These are phyloP conservation scores for Pteromalus puparum DNA, from an alignment of 1,140 invertebrate species.

Conservation along the genomic window DNA sequence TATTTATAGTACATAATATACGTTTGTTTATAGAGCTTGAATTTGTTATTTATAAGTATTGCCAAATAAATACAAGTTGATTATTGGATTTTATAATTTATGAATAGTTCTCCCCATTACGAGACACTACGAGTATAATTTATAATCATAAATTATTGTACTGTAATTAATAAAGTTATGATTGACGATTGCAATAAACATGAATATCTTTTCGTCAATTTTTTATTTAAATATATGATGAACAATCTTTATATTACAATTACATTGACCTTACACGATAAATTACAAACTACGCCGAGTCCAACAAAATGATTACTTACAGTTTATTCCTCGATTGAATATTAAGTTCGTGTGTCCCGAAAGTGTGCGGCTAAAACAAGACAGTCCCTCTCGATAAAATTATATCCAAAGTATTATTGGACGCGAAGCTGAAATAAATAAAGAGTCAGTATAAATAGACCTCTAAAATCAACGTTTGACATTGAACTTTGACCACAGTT, in stretches of 20 bases:
- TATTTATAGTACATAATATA: constrained; percentile 51
- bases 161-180: neutral
- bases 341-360: too few species aligned
- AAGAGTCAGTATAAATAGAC: neutral
- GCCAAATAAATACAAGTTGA: constrained; percentile 67
- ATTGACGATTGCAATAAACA: neutral
- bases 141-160: neutral
- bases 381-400: too few species aligned
- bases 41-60: constrained; percentile 68
- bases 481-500: neutral
- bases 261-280: too few species aligned
- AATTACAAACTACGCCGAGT: too few species aligned
- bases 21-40: constrained; percentile 63
- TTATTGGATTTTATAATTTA: constrained; percentile 53
- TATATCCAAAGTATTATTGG: too few species aligned
- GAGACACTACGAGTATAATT: neutral
- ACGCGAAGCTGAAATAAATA: neutral
- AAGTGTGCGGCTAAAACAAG: too few species aligned
- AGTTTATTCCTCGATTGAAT: too few species aligned
- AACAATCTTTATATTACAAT: too few species aligned
- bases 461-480: neutral
- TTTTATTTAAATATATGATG: too few species aligned
- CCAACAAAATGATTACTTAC: too few species aligned
- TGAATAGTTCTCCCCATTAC: neutral
- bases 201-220: neutral